phyloP scores from a whole-genome alignment of 2,113 vertebrate species.

The Hypomesus transpacificus region DNA sequence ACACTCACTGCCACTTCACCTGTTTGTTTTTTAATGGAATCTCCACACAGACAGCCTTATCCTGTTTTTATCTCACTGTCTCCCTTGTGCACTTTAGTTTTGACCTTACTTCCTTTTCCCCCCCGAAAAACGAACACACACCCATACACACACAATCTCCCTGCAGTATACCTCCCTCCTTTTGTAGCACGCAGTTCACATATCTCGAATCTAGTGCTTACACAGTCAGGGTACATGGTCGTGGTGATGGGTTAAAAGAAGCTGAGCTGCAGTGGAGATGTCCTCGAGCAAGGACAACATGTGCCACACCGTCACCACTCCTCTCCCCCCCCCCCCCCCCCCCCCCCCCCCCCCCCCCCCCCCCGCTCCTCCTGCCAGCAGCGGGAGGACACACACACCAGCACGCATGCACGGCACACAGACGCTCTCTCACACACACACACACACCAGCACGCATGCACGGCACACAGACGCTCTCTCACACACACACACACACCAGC shows the following conservation, averaged over 20 bases:
- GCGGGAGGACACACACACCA: background rate
- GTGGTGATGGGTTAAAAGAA: conserved; percentile 14
- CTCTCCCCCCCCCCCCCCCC: background rate
- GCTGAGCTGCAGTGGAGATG: conserved; percentile 25
- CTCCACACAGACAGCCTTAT: too few species aligned
- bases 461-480: background rate
- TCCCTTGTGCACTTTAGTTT: too few species aligned
- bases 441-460: too few species aligned
- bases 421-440: background rate
- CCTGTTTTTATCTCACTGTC: background rate
- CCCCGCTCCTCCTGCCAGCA: background rate
- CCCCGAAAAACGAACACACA: conserved; percentile 4
- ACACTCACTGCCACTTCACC: too few species aligned
- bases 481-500: too few species aligned
- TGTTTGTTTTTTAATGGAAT: too few species aligned
- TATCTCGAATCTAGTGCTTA: conserved; percentile 12
- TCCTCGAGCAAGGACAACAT: conserved; percentile 49
- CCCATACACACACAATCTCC: conserved; percentile 6
- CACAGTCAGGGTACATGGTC: conserved; percentile 8
- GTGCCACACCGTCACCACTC: background rate
- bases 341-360: background rate
- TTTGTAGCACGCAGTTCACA: background rate
- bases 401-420: too few species aligned
- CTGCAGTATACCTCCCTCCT: background rate
- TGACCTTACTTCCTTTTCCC: background rate